Percentiles rank a stretch among this genome's conserved stretches.
Evolutionary conservation across 1,140 invertebrate genomes (phyloP).

Genomic region (Aplysia californica): DNA sequence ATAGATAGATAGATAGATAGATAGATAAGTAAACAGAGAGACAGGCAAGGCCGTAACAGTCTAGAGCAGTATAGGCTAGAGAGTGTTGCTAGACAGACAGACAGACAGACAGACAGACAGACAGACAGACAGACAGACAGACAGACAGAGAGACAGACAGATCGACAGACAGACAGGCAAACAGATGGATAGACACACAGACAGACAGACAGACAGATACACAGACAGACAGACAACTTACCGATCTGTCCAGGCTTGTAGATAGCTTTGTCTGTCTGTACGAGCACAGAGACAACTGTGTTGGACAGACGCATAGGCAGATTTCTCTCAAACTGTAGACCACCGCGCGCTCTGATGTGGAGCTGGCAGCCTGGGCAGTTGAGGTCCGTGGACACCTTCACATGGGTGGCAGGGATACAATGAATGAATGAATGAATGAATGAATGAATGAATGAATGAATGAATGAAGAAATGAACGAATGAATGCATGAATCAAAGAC

Average conservation of each 20-base stretch:
- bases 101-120: not conserved
- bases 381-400: too few relatives aligned
- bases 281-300: constrained; percentile 31
- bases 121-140: not conserved
- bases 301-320: not conserved
- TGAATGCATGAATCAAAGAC: too few relatives aligned
- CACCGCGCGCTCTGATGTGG: not conserved
- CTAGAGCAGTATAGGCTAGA: too few relatives aligned
- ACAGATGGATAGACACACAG: not conserved
- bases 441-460: too few relatives aligned
- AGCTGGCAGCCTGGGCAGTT: not conserved
- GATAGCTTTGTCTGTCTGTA: constrained; percentile 55
- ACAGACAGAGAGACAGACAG: constrained; percentile 2
- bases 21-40: too few relatives aligned
- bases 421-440: too few relatives aligned
- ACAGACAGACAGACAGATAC: not conserved
- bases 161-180: not conserved
- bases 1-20: too few relatives aligned
- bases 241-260: constrained; percentile 51
- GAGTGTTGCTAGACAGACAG: too few relatives aligned
- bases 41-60: too few relatives aligned
- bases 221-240: constrained; percentile 7
- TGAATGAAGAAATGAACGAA: too few relatives aligned
- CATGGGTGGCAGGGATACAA: too few relatives aligned
- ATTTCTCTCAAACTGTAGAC: constrained; percentile 4